Evolutionary conservation across 2,797 vertebrate genomes (phyloP).

Genomic region (Esox lucius): DNA sequence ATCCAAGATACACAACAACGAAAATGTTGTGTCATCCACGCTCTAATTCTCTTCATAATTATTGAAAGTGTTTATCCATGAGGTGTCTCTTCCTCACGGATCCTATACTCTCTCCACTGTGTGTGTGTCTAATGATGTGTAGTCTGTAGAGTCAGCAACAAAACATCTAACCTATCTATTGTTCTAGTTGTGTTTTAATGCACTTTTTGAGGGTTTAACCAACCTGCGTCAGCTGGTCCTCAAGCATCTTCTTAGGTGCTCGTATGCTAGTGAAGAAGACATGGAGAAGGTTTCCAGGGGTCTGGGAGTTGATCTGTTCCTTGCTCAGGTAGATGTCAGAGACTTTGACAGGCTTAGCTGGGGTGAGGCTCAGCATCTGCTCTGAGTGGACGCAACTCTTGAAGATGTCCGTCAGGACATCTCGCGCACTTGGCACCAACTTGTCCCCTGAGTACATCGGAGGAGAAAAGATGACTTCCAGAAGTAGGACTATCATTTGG

Average conservation of each 20-base stretch:
- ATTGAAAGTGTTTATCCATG: no score
- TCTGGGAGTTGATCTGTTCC: constrained; percentile 96
- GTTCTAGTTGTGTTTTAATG: neutral
- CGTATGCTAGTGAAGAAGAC: constrained; percentile 95
- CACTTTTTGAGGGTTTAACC: neutral
- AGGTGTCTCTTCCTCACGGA: no score
- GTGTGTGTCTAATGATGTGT: neutral
- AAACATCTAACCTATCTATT: neutral
- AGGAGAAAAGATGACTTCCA: neutral
- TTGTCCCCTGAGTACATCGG: constrained; percentile 83
- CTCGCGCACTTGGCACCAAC: constrained; percentile 86
- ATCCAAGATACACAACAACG: no score
- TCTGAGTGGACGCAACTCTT: constrained; percentile 95
- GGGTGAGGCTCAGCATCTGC: constrained; percentile 92
- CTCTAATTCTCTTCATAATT: no score
- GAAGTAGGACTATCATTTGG: neutral
- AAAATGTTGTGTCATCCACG: no score
- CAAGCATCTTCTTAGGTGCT: constrained; percentile 94
- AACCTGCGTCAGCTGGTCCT: constrained; percentile 97
- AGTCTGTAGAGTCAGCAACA: neutral
- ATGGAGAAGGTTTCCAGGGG: constrained; percentile 92
- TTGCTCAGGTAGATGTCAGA: constrained; percentile 97
- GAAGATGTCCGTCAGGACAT: constrained; percentile 94
- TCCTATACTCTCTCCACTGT: no score
- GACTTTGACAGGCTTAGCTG: constrained; percentile 89